These are phyloP conservation scores for Diachasmimorpha longicaudata DNA, from an alignment of 1,140 invertebrate species.

Conservation along the genomic window DNA sequence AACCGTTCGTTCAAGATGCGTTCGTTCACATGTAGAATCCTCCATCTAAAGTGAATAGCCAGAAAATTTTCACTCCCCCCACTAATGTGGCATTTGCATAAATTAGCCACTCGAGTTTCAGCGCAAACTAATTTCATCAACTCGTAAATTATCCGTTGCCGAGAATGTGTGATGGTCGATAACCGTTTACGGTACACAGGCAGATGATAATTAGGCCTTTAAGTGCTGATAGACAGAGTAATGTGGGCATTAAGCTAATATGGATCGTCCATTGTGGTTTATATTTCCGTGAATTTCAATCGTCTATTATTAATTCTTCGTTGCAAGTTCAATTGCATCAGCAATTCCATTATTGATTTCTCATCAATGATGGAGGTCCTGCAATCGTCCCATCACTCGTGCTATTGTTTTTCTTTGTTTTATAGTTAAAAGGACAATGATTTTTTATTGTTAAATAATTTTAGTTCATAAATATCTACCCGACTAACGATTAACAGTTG, in stretches of 20 bases:
- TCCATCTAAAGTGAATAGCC: not conserved
- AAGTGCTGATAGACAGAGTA: constrained; percentile 4
- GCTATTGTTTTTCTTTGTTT: no score
- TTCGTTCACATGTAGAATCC: not conserved
- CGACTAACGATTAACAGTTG: no score
- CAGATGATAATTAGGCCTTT: constrained; percentile 1
- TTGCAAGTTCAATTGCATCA: not conserved
- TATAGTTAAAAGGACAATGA: no score
- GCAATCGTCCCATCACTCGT: no score
- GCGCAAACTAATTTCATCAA: not conserved
- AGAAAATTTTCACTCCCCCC: not conserved
- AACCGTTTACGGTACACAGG: not conserved
- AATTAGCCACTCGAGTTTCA: not conserved
- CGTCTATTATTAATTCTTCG: not conserved
- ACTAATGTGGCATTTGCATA: not conserved
- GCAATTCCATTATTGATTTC: not conserved
- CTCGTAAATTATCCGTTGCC: not conserved
- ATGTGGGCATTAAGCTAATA: not conserved
- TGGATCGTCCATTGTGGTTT: not conserved
- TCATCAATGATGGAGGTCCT: not conserved
- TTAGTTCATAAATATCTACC: no score
- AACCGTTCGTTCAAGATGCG: not conserved
- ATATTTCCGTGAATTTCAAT: not conserved
- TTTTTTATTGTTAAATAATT: no score
- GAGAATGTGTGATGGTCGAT: constrained; percentile 1